Evolutionary conservation across 2,797 vertebrate genomes (phyloP).

Genomic region (Falco cherrug): DNA sequence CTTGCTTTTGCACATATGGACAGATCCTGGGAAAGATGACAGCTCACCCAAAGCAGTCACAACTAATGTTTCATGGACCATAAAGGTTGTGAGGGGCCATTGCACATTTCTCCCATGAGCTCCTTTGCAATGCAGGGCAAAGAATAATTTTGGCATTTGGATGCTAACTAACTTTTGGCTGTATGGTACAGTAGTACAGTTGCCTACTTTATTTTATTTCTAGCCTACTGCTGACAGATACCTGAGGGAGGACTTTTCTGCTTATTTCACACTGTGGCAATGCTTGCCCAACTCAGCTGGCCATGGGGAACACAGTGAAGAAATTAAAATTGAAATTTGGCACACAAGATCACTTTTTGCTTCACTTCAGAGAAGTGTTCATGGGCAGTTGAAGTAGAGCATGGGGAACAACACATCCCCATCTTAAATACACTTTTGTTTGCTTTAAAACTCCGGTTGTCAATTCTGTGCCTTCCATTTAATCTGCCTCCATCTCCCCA

Average conservation of each 20-base stretch:
- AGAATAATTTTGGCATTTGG: not conserved
- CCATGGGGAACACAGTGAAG: accelerated
- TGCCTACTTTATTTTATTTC: not conserved
- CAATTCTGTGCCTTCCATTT: not conserved
- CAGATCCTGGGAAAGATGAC: accelerated
- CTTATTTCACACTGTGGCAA: not conserved
- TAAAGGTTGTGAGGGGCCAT: not conserved
- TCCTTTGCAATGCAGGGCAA: not conserved
- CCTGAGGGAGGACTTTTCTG: not conserved
- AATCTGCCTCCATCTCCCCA: not conserved
- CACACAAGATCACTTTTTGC: not conserved
- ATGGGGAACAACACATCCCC: not conserved
- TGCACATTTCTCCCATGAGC: not conserved
- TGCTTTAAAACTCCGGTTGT: not conserved
- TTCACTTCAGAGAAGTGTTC: not conserved
- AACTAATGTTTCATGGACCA: not conserved
- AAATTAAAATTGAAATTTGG: not conserved
- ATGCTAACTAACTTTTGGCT: not conserved
- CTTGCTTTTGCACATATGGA: not conserved
- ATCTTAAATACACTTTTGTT: not conserved
- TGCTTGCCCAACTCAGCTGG: not conserved
- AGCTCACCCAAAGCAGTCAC: accelerated
- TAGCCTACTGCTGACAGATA: not conserved
- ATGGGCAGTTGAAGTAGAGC: not conserved
- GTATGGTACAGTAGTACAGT: not conserved